These are phyloP conservation scores for Ormyrus pomaceus DNA, from an alignment of 2,888 invertebrate species.

Conservation along the genomic window DNA sequence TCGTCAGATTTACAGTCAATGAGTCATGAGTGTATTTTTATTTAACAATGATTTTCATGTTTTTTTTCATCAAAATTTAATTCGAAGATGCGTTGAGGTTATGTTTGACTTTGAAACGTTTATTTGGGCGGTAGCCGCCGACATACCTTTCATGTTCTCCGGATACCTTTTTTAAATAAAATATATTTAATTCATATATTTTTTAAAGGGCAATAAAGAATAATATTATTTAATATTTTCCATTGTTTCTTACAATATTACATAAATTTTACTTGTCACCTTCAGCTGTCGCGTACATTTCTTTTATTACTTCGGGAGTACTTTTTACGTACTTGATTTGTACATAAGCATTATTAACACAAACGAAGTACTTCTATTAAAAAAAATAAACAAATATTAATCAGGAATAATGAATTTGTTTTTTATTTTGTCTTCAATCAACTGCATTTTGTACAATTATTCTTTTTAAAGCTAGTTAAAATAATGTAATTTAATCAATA, in stretches of 20 bases:
- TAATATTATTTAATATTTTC: slow-evolving; percentile 23
- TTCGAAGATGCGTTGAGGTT: slow-evolving; percentile 29
- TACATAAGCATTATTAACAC: no score
- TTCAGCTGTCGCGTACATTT: no score
- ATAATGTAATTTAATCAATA: no score
- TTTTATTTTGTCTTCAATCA: no score
- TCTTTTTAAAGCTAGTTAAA: no score
- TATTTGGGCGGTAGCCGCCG: slow-evolving; percentile 26
- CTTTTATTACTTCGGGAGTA: no score
- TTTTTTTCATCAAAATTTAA: background rate
- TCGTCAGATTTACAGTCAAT: background rate
- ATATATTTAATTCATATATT: slow-evolving; percentile 52
- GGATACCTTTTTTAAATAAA: slow-evolving; percentile 57
- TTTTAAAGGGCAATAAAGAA: slow-evolving; percentile 18
- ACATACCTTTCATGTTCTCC: slow-evolving; percentile 48
- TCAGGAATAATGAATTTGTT: no score
- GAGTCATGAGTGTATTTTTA: background rate
- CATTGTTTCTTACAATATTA: background rate
- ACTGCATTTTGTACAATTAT: no score
- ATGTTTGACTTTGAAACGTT: slow-evolving; percentile 32
- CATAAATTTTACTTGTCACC: no score
- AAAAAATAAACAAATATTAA: no score
- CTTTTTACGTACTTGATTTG: no score
- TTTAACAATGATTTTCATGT: background rate
- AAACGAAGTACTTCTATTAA: no score